Evolutionary conservation across 2,797 vertebrate species (phyloP).

Genomic region (Phalanger gymnotis): DNA sequence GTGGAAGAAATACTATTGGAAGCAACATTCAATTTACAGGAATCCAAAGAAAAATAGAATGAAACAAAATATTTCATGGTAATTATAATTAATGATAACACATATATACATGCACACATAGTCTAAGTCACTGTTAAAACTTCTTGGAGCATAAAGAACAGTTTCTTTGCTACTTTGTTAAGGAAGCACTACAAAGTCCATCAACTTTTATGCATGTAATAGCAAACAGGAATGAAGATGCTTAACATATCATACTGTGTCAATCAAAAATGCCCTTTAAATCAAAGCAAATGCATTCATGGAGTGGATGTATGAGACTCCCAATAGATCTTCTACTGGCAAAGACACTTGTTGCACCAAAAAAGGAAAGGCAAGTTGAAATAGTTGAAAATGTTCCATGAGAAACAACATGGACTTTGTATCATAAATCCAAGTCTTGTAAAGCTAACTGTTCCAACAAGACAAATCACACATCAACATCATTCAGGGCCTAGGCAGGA

Average conservation of each 20-base stretch:
- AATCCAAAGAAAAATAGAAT: constrained; percentile 8
- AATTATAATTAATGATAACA: constrained; percentile 47
- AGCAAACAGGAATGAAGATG: not conserved
- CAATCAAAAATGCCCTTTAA: constrained; percentile 3
- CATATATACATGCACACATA: not conserved
- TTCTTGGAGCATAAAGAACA: constrained; percentile 40
- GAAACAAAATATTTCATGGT: not conserved
- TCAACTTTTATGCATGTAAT: constrained; percentile 31
- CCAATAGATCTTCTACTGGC: not conserved
- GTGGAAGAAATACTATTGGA: constrained; percentile 27
- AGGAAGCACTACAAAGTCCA: constrained; percentile 35
- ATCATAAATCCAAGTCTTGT: not conserved
- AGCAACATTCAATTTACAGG: constrained; percentile 51
- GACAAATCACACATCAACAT: constrained; percentile 17
- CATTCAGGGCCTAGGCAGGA: not conserved
- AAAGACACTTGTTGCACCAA: constrained; percentile 29
- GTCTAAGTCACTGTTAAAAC: constrained; percentile 41
- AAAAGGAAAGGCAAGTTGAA: not conserved
- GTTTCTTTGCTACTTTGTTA: not conserved
- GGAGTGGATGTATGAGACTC: not conserved
- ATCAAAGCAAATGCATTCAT: not conserved
- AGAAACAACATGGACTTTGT: constrained; percentile 42
- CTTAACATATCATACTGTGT: constrained; percentile 37
- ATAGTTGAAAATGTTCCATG: constrained; percentile 17
- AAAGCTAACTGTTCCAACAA: constrained; percentile 23